Evolutionary conservation across 2,797 vertebrate genomes (phyloP).

Genomic region (Coccyzus lansbergi): DNA sequence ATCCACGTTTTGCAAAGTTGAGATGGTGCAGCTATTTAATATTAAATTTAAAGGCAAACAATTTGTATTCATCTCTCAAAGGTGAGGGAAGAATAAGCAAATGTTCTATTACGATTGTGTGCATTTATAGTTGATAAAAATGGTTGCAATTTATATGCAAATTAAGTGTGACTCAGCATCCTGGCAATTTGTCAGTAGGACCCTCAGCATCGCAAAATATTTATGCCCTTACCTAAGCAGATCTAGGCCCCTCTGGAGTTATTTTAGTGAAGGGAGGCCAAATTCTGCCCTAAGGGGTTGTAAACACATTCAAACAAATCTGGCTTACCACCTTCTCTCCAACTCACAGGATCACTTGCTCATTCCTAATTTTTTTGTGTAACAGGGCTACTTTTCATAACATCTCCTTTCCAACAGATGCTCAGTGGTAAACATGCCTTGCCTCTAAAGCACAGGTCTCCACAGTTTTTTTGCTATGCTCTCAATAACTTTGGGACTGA

Average conservation of each 20-base stretch:
- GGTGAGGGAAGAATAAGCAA: slow-evolving; percentile 64
- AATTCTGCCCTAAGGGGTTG: not conserved
- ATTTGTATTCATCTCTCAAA: slow-evolving; percentile 68
- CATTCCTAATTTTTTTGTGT: not conserved
- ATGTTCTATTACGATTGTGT: slow-evolving; percentile 63
- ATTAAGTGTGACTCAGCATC: slow-evolving; percentile 57
- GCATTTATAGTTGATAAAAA: slow-evolving; percentile 75
- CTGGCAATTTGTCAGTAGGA: slow-evolving; percentile 46
- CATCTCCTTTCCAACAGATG: not conserved
- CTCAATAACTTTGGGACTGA: not conserved
- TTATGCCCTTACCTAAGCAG: not conserved
- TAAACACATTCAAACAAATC: not conserved
- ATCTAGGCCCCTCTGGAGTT: not conserved
- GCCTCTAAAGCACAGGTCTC: not conserved
- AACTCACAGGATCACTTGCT: not conserved
- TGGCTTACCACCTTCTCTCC: rapidly evolving
- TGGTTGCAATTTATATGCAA: slow-evolving; percentile 75
- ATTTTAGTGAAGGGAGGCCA: not conserved
- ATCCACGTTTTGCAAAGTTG: not conserved
- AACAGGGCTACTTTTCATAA: not conserved
- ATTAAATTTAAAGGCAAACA: slow-evolving; percentile 54
- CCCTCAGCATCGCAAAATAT: slow-evolving; percentile 28
- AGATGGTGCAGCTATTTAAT: slow-evolving; percentile 28
- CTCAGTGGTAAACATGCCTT: not conserved
- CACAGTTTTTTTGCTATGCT: not conserved